Percentiles rank a stretch among this genome's conserved stretches.
Conservation (phyloP, 2,113 vertebrate species). For the rabbit (Oryctolagus cuniculus) region mOryCun1.1 NC_091438.1:91427501-91428000, state of each 20-base stretch:
- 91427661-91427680: neutral
- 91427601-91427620: neutral
- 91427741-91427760: neutral
- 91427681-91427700: neutral
- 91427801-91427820: neutral
- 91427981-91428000: neutral
- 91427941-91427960: neutral
- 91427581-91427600: neutral
- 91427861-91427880: neutral
- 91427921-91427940: neutral
- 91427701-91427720: neutral
- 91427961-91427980: neutral
- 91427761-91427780: neutral
- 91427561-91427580: neutral
- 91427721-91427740: neutral
- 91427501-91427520: neutral
- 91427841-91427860: neutral
- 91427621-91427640: neutral
- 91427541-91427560: neutral
- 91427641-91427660: neutral
- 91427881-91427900: neutral
- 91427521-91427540: neutral
- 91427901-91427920: neutral
- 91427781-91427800: fast-evolving
- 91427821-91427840: neutral